Evolutionary conservation across 2,797 vertebrate genomes (phyloP), one percentile per base, ranked within the genome.

Genomic region (Siniperca obscura): DNA sequence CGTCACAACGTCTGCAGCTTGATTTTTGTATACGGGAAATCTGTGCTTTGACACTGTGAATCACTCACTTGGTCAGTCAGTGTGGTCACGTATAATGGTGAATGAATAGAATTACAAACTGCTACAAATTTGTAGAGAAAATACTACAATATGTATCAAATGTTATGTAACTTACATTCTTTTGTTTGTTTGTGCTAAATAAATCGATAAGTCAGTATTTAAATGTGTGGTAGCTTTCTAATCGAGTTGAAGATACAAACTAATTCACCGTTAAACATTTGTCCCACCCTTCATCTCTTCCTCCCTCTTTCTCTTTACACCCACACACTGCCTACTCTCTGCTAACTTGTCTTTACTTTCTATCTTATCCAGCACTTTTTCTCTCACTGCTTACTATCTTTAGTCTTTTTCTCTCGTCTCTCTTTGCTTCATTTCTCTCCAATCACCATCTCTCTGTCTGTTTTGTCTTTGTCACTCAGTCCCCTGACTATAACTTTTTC

Each of bases 321-420:
- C 68, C 78, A 85, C 81, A 69, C 69, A 9, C 59, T 76, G 48
- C 65, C 44, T 30, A 19, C 79, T 66, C 61, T 46, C 62, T 44
- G 5, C 52, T 74, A 34, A 38, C 69, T 30, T 42, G 53, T 59
- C 60, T 9, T 21, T 21, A 59, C 70, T 59, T 42, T 73, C 1
- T 44, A 3, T 55, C 44, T 13, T 38, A 7, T 7, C 48, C 52
- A 27, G 13, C 50, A 12, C 12, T 30, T 38, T 68, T 65, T 66
- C 65, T 17, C 40, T 50, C n/a, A 48, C 61, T 36, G 25, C 48
- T 44, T 40, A 48, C 75, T 61, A 4, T 77, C 38, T 57, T 42
- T 27, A 5, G 34, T 55, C 6, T 52, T 2, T 56, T 1, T 6
- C 7, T 48, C 27, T 73, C 56, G 12, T 34, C 34, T 76, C 25